Evolutionary conservation across 2,797 vertebrate species (phyloP).

Genomic region (Pangasius djambal): DNA sequence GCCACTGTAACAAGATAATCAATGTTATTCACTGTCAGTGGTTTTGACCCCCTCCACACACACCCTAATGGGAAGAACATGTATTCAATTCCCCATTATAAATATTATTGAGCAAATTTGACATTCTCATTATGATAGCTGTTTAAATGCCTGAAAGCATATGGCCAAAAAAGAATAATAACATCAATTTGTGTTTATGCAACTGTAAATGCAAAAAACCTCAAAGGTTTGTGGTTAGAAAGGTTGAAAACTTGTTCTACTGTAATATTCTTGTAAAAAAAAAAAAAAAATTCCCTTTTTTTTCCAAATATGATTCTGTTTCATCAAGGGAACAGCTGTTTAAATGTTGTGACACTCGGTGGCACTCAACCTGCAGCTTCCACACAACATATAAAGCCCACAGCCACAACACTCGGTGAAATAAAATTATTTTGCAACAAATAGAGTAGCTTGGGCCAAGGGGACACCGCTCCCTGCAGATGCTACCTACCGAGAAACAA

Average conservation of each 20-base stretch:
- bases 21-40: too few species aligned
- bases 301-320: neutral
- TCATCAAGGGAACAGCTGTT: neutral
- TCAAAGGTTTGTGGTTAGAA: neutral
- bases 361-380: neutral
- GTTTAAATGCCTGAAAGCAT: neutral
- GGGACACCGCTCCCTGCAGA: conserved; percentile 27
- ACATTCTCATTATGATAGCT: neutral
- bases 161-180: neutral
- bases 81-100: too few species aligned
- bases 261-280: neutral
- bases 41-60: too few species aligned
- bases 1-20: too few species aligned
- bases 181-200: neutral
- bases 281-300: neutral
- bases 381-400: neutral
- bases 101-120: too few species aligned
- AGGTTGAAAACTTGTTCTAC: neutral
- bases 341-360: neutral
- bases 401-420: neutral
- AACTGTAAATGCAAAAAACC: neutral
- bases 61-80: too few species aligned
- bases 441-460: conserved; percentile 17
- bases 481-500: conserved; percentile 51
- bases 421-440: conserved; percentile 8